Base-by-base conservation (phyloP, 2,797 vertebrate species). In the Rhincodon typus region DNA sequence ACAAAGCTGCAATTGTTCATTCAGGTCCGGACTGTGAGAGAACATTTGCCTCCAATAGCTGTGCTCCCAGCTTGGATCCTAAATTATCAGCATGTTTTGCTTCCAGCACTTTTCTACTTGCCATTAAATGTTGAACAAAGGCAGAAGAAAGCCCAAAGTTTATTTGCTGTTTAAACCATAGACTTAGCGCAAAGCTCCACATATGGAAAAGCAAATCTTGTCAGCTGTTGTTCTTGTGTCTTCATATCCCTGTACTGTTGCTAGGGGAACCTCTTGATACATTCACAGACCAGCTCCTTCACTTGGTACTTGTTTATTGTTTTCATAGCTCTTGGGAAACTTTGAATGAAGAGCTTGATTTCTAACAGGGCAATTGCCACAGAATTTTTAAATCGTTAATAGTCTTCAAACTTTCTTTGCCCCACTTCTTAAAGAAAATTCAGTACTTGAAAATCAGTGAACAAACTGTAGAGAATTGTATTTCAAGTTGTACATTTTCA, bases 1-100 rank as follows among this genome's bases (percentile, higher is more conserved):
- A 98, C 98, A 99, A 98, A 98, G 98, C 97, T 96, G 96, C 96
- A 96, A 98, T 98, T 99, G 98, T 98, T 98, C 98, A 98, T 98
- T 98, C 98, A 98, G 97, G 97, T 97, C 98, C 96, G 96, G 97
- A 96, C 97, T 97, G 97, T 97, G 96, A 97, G 97, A 97, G 97
- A 97, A 97, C 96, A 97, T 97, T 97, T 97, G 98, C 98, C 98
- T 98, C 98, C 97, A 98, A 97, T 98, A 97, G 98, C 98, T 97
- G 97, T 98, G 97, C 97, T 97, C 98, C 97, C 98, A 98, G 98
- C 98, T 98, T 98, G 97, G 97, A 97, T 98, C 98, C 97, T 97
- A 97, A 98, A 98, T 97, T 98, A 96, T 98, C 98, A 98, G 97
- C 96, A 96, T 97, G 87, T 97, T 97, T 98, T 95, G 98, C 97